phyloP scores from a whole-genome alignment of 2,888 invertebrate species.

The Pogonocherus hispidulus region DNA sequence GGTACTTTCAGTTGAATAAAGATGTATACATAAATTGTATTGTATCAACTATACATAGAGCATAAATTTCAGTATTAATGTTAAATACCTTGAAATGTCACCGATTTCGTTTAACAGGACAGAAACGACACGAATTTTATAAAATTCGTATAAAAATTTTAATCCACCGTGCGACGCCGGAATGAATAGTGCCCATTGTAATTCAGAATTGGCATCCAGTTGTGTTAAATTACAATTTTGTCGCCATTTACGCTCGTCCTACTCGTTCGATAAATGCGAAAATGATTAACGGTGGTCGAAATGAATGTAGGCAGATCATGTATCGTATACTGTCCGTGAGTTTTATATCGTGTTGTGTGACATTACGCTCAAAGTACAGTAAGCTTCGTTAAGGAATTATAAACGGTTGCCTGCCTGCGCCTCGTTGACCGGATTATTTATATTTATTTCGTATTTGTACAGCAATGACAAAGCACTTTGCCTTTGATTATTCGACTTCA shows the following conservation, averaged over 20 bases:
- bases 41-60: too few species aligned
- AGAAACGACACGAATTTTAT: not conserved
- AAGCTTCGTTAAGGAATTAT: slow-evolving; percentile 53
- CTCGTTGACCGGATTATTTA: slow-evolving; percentile 45
- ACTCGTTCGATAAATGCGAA: slow-evolving; percentile 36
- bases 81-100: too few species aligned
- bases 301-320: slow-evolving; percentile 30
- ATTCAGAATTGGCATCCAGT: slow-evolving; percentile 26
- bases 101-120: too few species aligned
- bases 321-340: slow-evolving; percentile 28
- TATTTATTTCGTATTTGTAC: slow-evolving; percentile 33
- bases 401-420: slow-evolving; percentile 46
- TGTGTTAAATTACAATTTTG: slow-evolving; percentile 46
- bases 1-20: too few species aligned
- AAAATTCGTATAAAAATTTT: slow-evolving; percentile 1
- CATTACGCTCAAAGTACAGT: slow-evolving; percentile 47
- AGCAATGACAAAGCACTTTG: slow-evolving; percentile 20
- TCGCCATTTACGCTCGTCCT: slow-evolving; percentile 40
- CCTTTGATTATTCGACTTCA: slow-evolving; percentile 8
- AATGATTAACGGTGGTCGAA: slow-evolving; percentile 49
- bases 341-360: slow-evolving; percentile 43
- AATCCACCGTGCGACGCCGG: not conserved
- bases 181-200: slow-evolving; percentile 12
- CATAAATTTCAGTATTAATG: too few species aligned
- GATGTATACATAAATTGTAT: too few species aligned